A percentile compares a stretch with the other conserved stretches of the same genome.
These are phyloP conservation scores for Trimorus sp. DNA, from an alignment of 2,888 invertebrate species.

Conservation along the genomic window DNA sequence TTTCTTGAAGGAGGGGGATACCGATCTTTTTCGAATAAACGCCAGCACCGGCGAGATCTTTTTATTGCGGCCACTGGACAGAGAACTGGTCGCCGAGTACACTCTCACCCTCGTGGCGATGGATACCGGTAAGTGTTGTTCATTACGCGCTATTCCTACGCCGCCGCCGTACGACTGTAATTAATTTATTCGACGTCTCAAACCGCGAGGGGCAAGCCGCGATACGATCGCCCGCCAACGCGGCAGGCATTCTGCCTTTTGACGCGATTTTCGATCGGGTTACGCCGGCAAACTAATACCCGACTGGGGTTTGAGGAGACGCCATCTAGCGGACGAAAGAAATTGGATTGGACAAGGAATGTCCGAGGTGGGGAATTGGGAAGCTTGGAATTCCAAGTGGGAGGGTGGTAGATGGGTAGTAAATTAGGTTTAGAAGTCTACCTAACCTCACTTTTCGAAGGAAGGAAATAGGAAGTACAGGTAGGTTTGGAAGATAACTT, in stretches of 20 bases:
- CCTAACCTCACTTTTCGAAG: no score
- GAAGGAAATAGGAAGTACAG: no score
- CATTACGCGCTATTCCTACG: conserved; percentile 59
- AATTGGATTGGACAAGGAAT: no score
- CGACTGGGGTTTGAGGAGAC: no score
- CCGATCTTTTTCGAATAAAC: conserved; percentile 94
- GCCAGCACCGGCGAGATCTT: conserved; percentile 95
- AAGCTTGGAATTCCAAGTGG: no score
- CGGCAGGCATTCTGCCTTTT: conserved; percentile 62
- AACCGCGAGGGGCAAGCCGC: conserved; percentile 58
- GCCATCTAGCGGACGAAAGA: no score
- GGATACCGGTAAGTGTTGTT: conserved; percentile 91
- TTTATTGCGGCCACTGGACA: conserved; percentile 90
- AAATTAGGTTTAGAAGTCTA: no score
- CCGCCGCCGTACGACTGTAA: conserved; percentile 40
- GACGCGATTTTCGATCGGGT: conserved; percentile 54
- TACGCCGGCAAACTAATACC: conserved; percentile 5
- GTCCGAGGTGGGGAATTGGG: no score
- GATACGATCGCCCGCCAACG: conserved; percentile 64
- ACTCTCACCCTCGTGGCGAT: conserved; percentile 93
- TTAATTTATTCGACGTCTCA: conserved; percentile 65
- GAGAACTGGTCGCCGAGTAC: conserved; percentile 92
- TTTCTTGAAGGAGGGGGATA: conserved; percentile 96
- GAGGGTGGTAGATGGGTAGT: no score
- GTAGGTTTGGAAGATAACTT: no score